phyloP scores from a whole-genome alignment of 2,888 invertebrate species.

The Acronicta aceris region DNA sequence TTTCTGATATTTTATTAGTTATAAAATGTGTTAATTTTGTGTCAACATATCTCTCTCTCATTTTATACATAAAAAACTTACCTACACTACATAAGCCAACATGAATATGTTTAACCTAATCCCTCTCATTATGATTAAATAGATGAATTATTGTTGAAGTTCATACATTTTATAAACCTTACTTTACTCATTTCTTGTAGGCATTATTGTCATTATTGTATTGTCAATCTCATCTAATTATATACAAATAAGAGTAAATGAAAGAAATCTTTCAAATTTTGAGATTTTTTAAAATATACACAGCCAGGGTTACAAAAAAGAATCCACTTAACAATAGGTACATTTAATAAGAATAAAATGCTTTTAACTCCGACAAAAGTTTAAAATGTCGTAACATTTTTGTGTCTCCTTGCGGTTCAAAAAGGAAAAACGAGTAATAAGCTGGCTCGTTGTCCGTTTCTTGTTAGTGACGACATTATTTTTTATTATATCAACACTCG shows the following conservation, averaged over 20 bases:
- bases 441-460: slow-evolving; percentile 27
- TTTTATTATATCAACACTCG: slow-evolving; percentile 2
- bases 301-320: not conserved
- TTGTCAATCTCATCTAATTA: too few relatives aligned
- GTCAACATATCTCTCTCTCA: too few relatives aligned
- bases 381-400: slow-evolving; percentile 31
- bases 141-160: too few relatives aligned
- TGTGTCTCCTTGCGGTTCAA: slow-evolving; percentile 25
- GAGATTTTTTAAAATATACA: not conserved
- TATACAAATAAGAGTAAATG: not conserved
- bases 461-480: slow-evolving; percentile 21
- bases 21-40: too few relatives aligned
- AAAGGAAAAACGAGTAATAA: slow-evolving; percentile 26
- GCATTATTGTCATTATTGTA: too few relatives aligned
- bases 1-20: too few relatives aligned
- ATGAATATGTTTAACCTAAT: too few relatives aligned
- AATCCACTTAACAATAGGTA: slow-evolving; percentile 17
- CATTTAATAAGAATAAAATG: slow-evolving; percentile 36
- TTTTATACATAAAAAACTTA: too few relatives aligned
- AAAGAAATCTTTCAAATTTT: slow-evolving; percentile 5
- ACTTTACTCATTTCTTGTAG: too few relatives aligned
- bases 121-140: too few relatives aligned
- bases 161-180: too few relatives aligned
- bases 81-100: too few relatives aligned
- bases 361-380: slow-evolving; percentile 35